Evolutionary conservation across 2,797 vertebrate genomes (phyloP), one percentile per base, ranked within the genome.

Genomic region (Eulemur albifrons): DNA sequence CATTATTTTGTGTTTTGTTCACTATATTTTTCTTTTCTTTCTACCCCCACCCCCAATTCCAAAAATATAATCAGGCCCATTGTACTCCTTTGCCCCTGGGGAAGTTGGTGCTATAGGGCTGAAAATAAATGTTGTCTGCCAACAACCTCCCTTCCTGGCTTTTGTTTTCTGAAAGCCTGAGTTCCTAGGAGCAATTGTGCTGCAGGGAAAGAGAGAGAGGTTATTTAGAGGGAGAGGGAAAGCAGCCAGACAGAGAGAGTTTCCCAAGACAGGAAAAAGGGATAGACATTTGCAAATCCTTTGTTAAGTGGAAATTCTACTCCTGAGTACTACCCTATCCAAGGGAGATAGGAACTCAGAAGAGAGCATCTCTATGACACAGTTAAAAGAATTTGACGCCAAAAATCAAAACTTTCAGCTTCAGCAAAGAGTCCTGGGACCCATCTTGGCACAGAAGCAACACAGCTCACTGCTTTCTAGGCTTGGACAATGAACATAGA

Each of bases 81-180:
- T 96, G 85, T 97, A 83, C 1, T 76, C 32, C 35, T 91, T 92
- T 84, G 76, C 59, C 43, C 48, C 50, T 82, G 35, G 45, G 88
- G 70, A 88, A 96, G 65, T 83, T 83, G n/a, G 59, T 90, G 70
- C 45, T 93, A 63, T 73, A 86, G 38, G 30, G 5, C 65, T 95
- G 85, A 97, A 95, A 97, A 95, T 52, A 92, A 59, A 59, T 83
- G 23, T 80, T 81, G 57, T 94, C 81, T 92, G 70, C 67, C 84
- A 76, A 84, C 83, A 92, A 84, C 20, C 81, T 88, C 65, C 81
- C 76, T 97, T 97, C 88, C 93, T 96, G 90, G 65, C n/a, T 95
- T 97, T 95, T 97, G 70, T 96, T 97, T 95, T 88, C 65, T 85
- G 67, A 81, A 94, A 85, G 63, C 87, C 67, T 82, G 40, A 88